These are phyloP conservation scores for Drosophila orosa DNA, from an alignment of 1,140 invertebrate genomes.

Conservation along the genomic window DNA sequence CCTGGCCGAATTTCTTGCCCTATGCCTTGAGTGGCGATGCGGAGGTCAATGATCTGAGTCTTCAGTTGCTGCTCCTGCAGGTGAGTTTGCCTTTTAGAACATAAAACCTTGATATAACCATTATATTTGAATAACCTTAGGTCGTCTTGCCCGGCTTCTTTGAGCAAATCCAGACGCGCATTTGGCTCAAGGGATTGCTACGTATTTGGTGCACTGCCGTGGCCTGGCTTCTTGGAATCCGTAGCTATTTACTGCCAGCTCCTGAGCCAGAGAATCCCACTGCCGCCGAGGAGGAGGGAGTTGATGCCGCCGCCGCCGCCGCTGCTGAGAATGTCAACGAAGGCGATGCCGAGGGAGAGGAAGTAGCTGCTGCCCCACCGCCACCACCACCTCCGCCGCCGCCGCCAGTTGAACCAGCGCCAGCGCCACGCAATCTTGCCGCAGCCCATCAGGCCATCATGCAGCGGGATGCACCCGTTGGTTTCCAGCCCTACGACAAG, in stretches of 20 bases:
- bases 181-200: constrained; percentile 95
- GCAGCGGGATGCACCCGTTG: constrained; percentile 90
- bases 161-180: constrained; percentile 97
- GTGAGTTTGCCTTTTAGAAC: constrained; percentile 77
- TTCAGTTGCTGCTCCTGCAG: constrained; percentile 97
- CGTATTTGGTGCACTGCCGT: constrained; percentile 95
- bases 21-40: constrained; percentile 94
- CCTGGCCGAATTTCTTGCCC: constrained; percentile 95
- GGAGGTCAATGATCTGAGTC: constrained; percentile 95
- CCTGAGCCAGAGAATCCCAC: constrained; percentile 45
- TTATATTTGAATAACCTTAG: constrained; percentile 70
- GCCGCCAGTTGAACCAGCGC: constrained; percentile 71
- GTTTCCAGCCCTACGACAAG: constrained; percentile 94
- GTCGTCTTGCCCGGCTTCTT: constrained; percentile 97
- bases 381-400: constrained; percentile 78
- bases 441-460: constrained; percentile 92
- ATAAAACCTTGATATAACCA: neutral
- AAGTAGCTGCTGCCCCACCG: constrained; percentile 11
- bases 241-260: constrained; percentile 94
- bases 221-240: constrained; percentile 93
- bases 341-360: constrained; percentile 10
- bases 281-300: constrained; percentile 78
- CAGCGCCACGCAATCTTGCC: constrained; percentile 86
- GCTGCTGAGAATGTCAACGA: constrained; percentile 13
- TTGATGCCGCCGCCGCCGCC: constrained; percentile 22